Evolutionary conservation across 2,113 vertebrate genomes (phyloP).

Genomic region (Dicerorhinus sumatrensis): DNA sequence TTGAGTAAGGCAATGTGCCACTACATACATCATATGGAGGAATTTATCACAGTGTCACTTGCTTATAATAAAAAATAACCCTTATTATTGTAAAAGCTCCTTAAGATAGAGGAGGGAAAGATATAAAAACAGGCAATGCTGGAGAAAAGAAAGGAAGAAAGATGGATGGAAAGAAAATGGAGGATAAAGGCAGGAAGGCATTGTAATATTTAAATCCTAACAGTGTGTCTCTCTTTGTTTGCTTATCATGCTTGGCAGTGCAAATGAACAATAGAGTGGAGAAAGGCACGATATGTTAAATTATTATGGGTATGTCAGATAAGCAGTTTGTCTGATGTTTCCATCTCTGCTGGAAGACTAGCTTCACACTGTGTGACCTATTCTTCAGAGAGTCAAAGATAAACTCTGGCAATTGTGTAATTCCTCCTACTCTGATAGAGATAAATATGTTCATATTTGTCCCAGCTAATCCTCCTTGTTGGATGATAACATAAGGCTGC

Average conservation of each 20-base stretch:
- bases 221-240: constrained; percentile 54
- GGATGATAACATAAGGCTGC: constrained; percentile 42
- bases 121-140: constrained; percentile 22
- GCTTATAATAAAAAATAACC: not conserved
- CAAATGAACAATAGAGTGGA: constrained; percentile 35
- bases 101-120: not conserved
- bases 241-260: constrained; percentile 54
- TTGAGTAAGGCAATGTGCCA: not conserved
- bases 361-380: constrained; percentile 56
- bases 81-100: constrained; percentile 11
- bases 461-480: constrained; percentile 63
- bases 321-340: constrained; percentile 73
- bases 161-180: not conserved
- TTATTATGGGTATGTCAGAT: constrained; percentile 65
- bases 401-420: constrained; percentile 65
- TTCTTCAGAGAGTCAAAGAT: constrained; percentile 58
- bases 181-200: constrained; percentile 34
- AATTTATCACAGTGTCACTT: constrained; percentile 41
- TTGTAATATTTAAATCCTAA: constrained; percentile 60
- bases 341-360: constrained; percentile 51
- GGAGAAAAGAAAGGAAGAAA: constrained; percentile 25
- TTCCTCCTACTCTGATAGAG: constrained; percentile 55
- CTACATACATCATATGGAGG: not conserved
- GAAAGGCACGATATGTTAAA: constrained; percentile 21
- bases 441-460: constrained; percentile 72